Base-by-base conservation (phyloP, 2,888 invertebrate species). In the Orgyia antiqua region DNA sequence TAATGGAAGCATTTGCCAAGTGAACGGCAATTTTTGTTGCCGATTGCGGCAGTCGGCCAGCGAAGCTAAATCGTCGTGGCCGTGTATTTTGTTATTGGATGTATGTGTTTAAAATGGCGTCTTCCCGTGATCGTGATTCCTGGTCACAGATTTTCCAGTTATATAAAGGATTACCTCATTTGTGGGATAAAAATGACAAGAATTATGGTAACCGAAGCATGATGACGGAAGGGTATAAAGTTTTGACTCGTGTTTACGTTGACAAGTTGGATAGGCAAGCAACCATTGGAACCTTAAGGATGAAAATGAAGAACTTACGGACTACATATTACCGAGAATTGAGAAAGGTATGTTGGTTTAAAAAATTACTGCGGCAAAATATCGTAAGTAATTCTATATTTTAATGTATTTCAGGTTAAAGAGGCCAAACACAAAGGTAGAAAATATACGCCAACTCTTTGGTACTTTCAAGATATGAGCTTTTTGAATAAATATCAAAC, bases 251-350 rank as follows among this genome's bases (percentile, higher is more conserved):
- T 12, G 29, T 30, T 4, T 34, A 30, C 13, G 26, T 26, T 27
- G 18, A 26, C 13, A 10, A 13, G 9, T 6, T 34, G 3, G 34
- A 34, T 27, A 34, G 29, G 17, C 12, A 26, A 10, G 29, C 29
- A 2, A 25, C 29, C 1, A 23, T 27, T 0, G 13, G 23, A 1
- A 26, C 21, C 3, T 9, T 34, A 9, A 29, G 34, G 27, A 25
- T 34, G 34, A 34, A 34, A 27, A 34, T 34, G 34, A 34, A 34
- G 13, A 34, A 30, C 10, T 27, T 34, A 10, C 11, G 34, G 10
- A 34, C 34, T 3, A 34, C 34, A 3, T 34, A 34, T 23, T 34
- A 34, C 1, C 26, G 34, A 11, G 34, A 34, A 34, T 13, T 30
- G n/a, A 26, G 29, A 19, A 34, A 34, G 27, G 34, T 34, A 26